Conservation (phyloP, 2,888 invertebrate genomes). For the Gymnoscelis rufifasciata region DNA sequence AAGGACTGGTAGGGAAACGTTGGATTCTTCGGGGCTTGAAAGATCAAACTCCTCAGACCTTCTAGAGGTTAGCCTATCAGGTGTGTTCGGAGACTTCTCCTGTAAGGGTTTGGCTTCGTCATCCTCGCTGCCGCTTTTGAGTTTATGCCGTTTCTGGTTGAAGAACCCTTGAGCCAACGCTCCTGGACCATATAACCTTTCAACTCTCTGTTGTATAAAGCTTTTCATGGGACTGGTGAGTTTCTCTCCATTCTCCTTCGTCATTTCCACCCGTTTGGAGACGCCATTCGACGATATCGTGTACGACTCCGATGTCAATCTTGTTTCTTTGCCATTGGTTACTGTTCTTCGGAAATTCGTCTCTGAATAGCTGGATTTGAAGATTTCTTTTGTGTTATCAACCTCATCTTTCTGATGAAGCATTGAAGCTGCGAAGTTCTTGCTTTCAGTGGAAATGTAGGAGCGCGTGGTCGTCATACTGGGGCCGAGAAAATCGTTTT, state of each 20-base stretch:
- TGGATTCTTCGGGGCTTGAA: conserved; percentile 44
- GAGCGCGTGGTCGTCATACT: conserved; percentile 69
- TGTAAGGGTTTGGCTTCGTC: conserved; percentile 61
- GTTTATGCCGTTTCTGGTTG: conserved; percentile 80
- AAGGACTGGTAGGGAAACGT: conserved; percentile 83
- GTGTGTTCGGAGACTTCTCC: conserved; percentile 64
- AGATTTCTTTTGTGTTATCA: conserved; percentile 63
- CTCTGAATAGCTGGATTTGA: conserved; percentile 73
- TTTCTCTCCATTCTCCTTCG: conserved; percentile 70
- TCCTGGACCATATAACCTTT: conserved; percentile 91
- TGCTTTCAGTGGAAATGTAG: conserved; percentile 63
- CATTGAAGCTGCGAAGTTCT: conserved; percentile 67
- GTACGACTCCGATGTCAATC: conserved; percentile 62
- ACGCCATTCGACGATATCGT: conserved; percentile 71
- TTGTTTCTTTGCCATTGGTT: conserved; percentile 59
- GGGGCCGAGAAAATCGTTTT: conserved; percentile 71
- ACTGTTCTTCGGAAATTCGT: conserved; percentile 68
- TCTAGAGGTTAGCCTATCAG: conserved; percentile 48
- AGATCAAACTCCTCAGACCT: conserved; percentile 36
- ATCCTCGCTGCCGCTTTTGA: conserved; percentile 61
- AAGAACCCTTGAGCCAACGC: conserved; percentile 92
- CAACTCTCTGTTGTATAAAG: conserved; percentile 93
- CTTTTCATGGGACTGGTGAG: conserved; percentile 81
- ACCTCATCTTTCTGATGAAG: conserved; percentile 68
- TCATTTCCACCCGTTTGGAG: conserved; percentile 68